Conservation (phyloP, 2,113 vertebrate genomes). For the Paralichthys olivaceus region DNA sequence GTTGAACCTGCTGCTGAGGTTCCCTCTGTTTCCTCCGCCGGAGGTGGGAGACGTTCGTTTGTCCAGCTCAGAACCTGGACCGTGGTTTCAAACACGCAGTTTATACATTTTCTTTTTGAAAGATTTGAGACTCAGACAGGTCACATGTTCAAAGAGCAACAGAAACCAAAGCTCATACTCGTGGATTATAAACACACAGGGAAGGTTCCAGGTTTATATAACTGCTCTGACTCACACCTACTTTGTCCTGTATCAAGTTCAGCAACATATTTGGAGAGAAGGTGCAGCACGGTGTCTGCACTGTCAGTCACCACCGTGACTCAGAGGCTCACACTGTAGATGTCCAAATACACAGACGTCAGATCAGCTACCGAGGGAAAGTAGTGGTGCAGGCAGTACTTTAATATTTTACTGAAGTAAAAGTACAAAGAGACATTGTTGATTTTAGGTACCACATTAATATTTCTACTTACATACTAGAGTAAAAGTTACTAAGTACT, state of each 20-base stretch:
- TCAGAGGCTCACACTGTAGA: neutral
- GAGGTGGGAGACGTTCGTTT: neutral
- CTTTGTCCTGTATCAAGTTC: slow-evolving; percentile 27
- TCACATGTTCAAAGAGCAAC: neutral
- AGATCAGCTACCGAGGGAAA: no score
- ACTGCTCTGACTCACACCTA: neutral
- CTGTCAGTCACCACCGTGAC: neutral
- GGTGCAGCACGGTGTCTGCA: neutral
- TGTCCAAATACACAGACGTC: no score
- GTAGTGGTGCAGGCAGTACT: no score
- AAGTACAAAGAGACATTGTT: no score
- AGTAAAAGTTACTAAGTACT: no score
- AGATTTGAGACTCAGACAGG: neutral
- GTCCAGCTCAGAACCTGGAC: slow-evolving; percentile 24
- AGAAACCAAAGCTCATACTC: neutral
- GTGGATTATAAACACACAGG: neutral
- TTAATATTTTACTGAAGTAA: no score
- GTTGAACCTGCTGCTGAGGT: neutral
- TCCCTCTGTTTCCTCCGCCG: no score
- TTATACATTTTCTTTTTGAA: neutral
- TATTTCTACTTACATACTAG: no score
- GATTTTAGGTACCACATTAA: no score
- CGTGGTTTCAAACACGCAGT: no score
- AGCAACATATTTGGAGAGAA: slow-evolving; percentile 45
- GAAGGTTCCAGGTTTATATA: neutral